Evolutionary conservation across 2,113 vertebrate genomes (phyloP).

Genomic region (Bolborhynchus lineola): DNA sequence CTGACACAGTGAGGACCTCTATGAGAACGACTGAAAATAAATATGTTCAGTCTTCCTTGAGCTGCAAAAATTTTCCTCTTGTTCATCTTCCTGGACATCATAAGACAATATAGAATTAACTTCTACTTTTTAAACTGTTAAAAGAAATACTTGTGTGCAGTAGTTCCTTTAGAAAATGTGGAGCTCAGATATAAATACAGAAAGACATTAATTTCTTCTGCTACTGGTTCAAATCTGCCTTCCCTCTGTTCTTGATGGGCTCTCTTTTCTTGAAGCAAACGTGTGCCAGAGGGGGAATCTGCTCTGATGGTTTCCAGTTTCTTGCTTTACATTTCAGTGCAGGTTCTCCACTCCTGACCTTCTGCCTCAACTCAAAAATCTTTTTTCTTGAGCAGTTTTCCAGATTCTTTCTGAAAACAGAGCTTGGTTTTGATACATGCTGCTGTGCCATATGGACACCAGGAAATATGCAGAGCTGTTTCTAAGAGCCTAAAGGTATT

Average conservation of each 20-base stretch:
- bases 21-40: not conserved
- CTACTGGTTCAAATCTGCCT: not conserved
- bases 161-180: not conserved
- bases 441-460: constrained; percentile 6
- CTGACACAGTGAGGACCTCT: not conserved
- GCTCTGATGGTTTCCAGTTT: not conserved
- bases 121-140: not conserved
- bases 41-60: not conserved
- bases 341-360: not conserved
- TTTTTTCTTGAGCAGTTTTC: not conserved
- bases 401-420: not conserved
- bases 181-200: not conserved
- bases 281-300: not conserved
- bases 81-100: not conserved
- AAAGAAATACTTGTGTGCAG: not conserved
- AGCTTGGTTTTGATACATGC: not conserved
- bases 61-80: not conserved
- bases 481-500: not conserved
- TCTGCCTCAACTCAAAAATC: not conserved
- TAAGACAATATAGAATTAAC: not conserved
- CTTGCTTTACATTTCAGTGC: not conserved
- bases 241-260: not conserved
- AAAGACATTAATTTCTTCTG: not conserved
- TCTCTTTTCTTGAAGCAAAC: not conserved
- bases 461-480: not conserved